Base-by-base conservation (phyloP, 2,888 invertebrate genomes). In the Chironomus tentans region DNA sequence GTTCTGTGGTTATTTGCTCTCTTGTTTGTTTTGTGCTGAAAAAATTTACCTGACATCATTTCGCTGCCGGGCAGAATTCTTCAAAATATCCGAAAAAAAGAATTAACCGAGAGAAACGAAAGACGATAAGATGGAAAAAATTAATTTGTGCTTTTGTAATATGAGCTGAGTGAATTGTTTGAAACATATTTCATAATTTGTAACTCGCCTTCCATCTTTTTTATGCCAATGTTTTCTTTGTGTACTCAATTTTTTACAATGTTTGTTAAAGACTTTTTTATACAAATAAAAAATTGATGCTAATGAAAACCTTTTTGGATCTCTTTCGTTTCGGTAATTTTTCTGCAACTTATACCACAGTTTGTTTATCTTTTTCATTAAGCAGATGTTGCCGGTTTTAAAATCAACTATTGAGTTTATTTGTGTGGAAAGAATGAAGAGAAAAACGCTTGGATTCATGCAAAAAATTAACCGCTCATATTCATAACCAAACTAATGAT, bases 341-440 rank as follows among this genome's bases (percentile, higher is more conserved):
- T 62, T 62, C 62, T 21, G 21, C 62, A 15, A n/a, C 48, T 48
- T 12, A n/a, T 50, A 15, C 28, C 28, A 28, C 28, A 28, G 5
- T 28, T 65, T 65, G 62, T 65, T 65, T 65, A 65, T 65, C 62
- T 65, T 65, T 65, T 65, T 65, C 62, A 65, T 65, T 65, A 65
- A 24, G 62, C 62, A 65, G 62, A 65, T 65, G 62, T 65, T 65
- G 62, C 24, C 21, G 62, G 21, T 65, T 24, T 4, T 28, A 28
- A 28, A 28, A 28, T 28, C 28, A 28, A 28, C 28, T 28, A 28
- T 28, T 28, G 28, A 28, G 28, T 28, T 28, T 28, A 28, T 28
- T 28, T 28, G 28, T 28, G 28, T 28, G 28, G 28, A 28, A 28
- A 28, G 3, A 28, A 28, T 28, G 28, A 28, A 28, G 28, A 28